Base-by-base conservation (phyloP, 2,888 invertebrate genomes). In the Antheraea assamensis region DNA sequence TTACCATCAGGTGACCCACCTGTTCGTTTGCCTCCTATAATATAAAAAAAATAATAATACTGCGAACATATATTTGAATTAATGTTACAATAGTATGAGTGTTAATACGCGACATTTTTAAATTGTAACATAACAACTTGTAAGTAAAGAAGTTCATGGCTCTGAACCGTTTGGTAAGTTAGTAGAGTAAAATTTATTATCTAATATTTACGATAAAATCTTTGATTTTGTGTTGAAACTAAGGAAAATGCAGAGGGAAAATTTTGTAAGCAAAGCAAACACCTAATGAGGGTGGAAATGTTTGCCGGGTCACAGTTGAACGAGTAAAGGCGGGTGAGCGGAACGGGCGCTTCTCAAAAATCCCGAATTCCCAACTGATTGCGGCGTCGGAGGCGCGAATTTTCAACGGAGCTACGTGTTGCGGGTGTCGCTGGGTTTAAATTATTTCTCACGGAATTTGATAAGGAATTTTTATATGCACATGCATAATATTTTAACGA, bases 231-330 rank as follows among this genome's bases (percentile, higher is more conserved):
- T 52, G 70, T 73, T 70, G 35, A 68, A 68, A 68, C 35, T 35
- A 35, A 27, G 70, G 35, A 71, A 64, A 10, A 66, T 52, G 49
- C 52, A 35, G 64, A 74, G 27, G 70, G 70, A 70, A 86, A 88
- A 88, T 90, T 91, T 90, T 90, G 90, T 89, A 81, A 87, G 88
- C 85, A 86, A 79, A 79, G 90, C 88, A 94, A 93, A 94, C 88
- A 93, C 81, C 87, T 93, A 92, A 93, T 92, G 93, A 93, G 86
- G 82, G 83, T 82, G 81, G 86, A 88, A 90, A 88, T 90, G 90
- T 93, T 94, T 93, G 91, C 87, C 77, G 83, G 82, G 87, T 92
- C 88, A 88, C 90, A 87, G 88, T 71, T 82, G 84, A 84, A 79
- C 80, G 88, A 24, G 71, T 70, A 70, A 66, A 71, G 68, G 31